A percentile compares a stretch with the other conserved stretches of the same genome.
phyloP scores from a whole-genome alignment of 2,113 vertebrate species.

The Zosterops pallidus region DNA sequence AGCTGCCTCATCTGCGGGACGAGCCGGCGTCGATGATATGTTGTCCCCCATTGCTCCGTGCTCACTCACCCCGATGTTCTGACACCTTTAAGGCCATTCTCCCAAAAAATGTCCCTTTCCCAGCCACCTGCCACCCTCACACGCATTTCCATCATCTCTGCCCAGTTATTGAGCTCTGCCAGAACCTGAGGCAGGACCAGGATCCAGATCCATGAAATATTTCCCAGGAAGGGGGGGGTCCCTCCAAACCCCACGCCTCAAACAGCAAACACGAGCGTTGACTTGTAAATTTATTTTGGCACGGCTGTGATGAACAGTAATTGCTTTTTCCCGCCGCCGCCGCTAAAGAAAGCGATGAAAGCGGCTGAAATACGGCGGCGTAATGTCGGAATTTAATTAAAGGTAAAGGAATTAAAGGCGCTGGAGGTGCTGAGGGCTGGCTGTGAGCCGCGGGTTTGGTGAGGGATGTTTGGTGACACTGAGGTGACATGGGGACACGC shows the following conservation, averaged over 20 bases:
- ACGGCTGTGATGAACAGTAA: conserved; percentile 21
- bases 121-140: not conserved
- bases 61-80: fast-evolving
- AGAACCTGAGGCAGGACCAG: not conserved
- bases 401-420: not conserved
- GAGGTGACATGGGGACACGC: fast-evolving
- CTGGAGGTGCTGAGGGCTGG: not conserved
- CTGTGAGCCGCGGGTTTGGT: fast-evolving
- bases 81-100: not conserved
- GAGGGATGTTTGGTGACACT: not conserved
- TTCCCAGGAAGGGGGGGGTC: not conserved
- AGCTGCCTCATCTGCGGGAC: not conserved
- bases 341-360: conserved; percentile 37
- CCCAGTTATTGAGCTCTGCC: not conserved
- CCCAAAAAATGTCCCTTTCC: not conserved
- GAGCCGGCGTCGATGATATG: fast-evolving
- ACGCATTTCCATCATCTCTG: fast-evolving
- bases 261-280: not conserved
- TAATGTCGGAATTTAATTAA: conserved; percentile 57
- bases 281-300: conserved; percentile 52
- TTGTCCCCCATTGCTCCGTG: fast-evolving
- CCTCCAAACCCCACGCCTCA: not conserved
- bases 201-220: not conserved
- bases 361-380: conserved; percentile 2
- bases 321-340: conserved; percentile 14